Conservation (phyloP, 1,140 invertebrate genomes). For the Drosophila micromelanica region DNA sequence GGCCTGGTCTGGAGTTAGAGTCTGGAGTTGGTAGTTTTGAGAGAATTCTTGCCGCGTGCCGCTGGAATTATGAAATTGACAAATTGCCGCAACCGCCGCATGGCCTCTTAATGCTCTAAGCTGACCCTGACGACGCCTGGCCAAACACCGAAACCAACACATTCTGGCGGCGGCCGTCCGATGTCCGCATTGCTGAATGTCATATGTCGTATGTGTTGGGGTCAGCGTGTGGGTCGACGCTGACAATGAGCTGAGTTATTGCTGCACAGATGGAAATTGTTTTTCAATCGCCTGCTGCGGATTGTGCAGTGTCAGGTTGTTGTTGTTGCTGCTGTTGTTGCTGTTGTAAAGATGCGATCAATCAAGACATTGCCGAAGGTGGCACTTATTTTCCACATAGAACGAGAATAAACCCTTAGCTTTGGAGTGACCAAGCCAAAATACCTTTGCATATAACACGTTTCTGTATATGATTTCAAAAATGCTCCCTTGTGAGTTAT, state of each 20-base stretch:
- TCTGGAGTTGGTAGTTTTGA: conserved; percentile 7
- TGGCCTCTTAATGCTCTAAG: conserved; percentile 54
- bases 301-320: conserved; percentile 51
- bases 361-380: conserved; percentile 19
- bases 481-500: too few relatives aligned
- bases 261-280: conserved; percentile 76
- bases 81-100: conserved; percentile 72
- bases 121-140: conserved; percentile 70
- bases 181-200: background rate
- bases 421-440: too few relatives aligned
- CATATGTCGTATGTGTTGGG: conserved; percentile 28
- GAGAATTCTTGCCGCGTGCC: conserved; percentile 48
- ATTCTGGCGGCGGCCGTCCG: conserved; percentile 13
- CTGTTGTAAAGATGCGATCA: conserved; percentile 34
- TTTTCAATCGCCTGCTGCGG: conserved; percentile 48
- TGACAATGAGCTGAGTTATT: conserved; percentile 78
- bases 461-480: too few relatives aligned
- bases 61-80: conserved; percentile 76
- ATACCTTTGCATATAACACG: too few relatives aligned
- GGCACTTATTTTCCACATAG: background rate
- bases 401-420: too few relatives aligned
- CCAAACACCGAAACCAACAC: conserved; percentile 34
- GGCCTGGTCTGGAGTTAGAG: conserved; percentile 32
- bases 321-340: conserved; percentile 33
- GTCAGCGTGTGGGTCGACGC: conserved; percentile 75